Evolutionary conservation across 2,797 vertebrate species (phyloP), one percentile per base, ranked within the genome.

Genomic region (Bradypodion pumilum): DNA sequence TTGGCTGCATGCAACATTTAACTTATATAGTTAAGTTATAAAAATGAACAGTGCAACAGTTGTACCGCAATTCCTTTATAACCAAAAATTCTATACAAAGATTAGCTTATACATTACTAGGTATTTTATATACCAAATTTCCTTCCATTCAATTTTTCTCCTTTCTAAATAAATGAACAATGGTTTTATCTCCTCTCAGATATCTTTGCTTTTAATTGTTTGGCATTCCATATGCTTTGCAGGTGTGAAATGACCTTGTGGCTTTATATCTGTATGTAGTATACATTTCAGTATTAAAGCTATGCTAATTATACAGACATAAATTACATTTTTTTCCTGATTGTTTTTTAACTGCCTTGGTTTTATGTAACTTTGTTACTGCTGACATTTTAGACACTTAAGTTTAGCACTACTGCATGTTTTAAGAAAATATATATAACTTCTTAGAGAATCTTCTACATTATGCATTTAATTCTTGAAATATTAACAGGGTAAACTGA

Each of bases 221-320:
- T 91, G 86, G 86, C 91, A 93, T 91, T 89, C 88, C 87, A 92
- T 91, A 84, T 49, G 29, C 86, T 1, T 0, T 85, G 86, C 92
- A 94, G 90, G 89, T 93, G 89, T 86, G 90, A 91, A 93, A 90
- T 72, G 74, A 16, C 1, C 84, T 7, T 1, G 78, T 84, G 84
- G 65, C 59, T 85, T 78, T 60, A 2, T 83, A 90, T 44, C 76
- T 87, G 13, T 37, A 86, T 78, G 46, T 52, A 85, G 91, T 92
- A 40, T 91, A 78, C 66, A 86, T 94, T 93, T 91, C 90, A 91
- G 76, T 76, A 72, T 66, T 92, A 89, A 90, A 91, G 52, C 44
- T 59, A 49, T 59, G 70, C 85, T 83, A 85, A 91, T 91, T 90
- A 89, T 85, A 87, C 52, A 78, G 85, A 46, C 85, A 90, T 86